phyloP scores from a whole-genome alignment of 2,797 vertebrate species.

The Sternarchorhynchus goeldii region DNA sequence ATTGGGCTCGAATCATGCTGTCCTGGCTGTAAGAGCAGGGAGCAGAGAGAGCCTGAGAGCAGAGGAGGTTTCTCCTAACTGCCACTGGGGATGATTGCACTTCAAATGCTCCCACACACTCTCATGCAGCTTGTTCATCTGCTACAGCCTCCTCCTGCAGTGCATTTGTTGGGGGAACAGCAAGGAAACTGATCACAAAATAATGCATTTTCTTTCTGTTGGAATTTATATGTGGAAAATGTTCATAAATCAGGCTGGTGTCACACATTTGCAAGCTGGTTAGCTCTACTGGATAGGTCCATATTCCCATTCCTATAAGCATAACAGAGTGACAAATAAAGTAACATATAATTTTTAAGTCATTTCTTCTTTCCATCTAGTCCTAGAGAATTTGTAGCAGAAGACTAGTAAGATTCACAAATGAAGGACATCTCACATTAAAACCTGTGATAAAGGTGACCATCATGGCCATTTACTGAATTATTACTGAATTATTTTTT shows the following conservation, averaged over 20 bases:
- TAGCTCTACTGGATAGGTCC: too few species aligned
- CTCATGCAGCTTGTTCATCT: conserved; percentile 19
- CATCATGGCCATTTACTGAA: too few species aligned
- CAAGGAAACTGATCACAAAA: conserved; percentile 2
- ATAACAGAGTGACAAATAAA: too few species aligned
- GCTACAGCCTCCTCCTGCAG: background rate
- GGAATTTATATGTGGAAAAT: background rate
- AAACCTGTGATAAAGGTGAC: too few species aligned
- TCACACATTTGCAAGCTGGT: background rate
- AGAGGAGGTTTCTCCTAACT: conserved; percentile 35
- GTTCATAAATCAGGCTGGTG: background rate
- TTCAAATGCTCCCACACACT: conserved; percentile 45
- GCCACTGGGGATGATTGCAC: conserved; percentile 37
- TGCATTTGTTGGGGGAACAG: background rate
- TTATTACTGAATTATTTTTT: too few species aligned
- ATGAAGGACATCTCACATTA: too few species aligned
- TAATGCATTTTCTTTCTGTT: background rate
- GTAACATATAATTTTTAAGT: too few species aligned
- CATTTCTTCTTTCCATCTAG: too few species aligned
- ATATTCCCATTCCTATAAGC: too few species aligned
- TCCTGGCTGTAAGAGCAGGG: conserved; percentile 28
- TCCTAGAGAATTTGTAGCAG: too few species aligned
- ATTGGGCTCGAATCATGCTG: conserved; percentile 41
- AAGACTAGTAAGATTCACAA: too few species aligned
- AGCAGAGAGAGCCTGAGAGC: conserved; percentile 18